These are phyloP conservation scores for Coelopa frigida DNA, from an alignment of 1,140 invertebrate genomes.

Conservation along the genomic window DNA sequence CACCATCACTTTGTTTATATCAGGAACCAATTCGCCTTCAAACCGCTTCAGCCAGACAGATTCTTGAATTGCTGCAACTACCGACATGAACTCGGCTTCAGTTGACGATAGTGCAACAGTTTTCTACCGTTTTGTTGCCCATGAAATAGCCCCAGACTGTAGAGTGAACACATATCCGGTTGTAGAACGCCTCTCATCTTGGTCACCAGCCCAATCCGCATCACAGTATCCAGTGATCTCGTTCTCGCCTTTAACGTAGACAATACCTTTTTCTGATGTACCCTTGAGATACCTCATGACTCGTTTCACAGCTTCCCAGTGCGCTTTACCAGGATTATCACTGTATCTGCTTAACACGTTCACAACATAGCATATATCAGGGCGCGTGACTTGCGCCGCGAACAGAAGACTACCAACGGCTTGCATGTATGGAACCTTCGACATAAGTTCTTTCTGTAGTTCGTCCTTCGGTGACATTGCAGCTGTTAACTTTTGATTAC, in stretches of 20 bases:
- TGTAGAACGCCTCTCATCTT: conserved; percentile 25
- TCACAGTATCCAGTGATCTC: conserved; percentile 14
- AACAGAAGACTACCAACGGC: conserved; percentile 39
- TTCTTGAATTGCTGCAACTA: conserved; percentile 19
- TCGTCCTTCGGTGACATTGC: conserved; percentile 12
- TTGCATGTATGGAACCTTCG: conserved; percentile 20
- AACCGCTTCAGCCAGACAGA: conserved; percentile 10
- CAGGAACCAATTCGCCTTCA: neutral
- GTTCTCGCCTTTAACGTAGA: neutral
- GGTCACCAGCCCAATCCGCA: conserved; percentile 18
- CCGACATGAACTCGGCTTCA: conserved; percentile 37
- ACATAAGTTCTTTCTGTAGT: conserved; percentile 12
- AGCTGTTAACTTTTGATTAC: conserved; percentile 25
- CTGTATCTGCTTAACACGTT: conserved; percentile 22
- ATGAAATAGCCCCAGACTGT: conserved; percentile 21
- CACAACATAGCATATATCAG: conserved; percentile 41
- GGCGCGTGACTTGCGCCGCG: conserved; percentile 30
- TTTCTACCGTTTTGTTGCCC: conserved; percentile 30
- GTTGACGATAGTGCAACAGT: conserved; percentile 29
- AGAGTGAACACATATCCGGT: conserved; percentile 30
- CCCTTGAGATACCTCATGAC: conserved; percentile 40
- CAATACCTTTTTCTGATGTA: conserved; percentile 17
- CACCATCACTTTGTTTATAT: conserved; percentile 4
- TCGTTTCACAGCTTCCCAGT: conserved; percentile 35
- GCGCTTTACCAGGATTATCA: conserved; percentile 17